phyloP scores from a whole-genome alignment of 1,140 invertebrate species.

The Aradophagus sp. region DNA sequence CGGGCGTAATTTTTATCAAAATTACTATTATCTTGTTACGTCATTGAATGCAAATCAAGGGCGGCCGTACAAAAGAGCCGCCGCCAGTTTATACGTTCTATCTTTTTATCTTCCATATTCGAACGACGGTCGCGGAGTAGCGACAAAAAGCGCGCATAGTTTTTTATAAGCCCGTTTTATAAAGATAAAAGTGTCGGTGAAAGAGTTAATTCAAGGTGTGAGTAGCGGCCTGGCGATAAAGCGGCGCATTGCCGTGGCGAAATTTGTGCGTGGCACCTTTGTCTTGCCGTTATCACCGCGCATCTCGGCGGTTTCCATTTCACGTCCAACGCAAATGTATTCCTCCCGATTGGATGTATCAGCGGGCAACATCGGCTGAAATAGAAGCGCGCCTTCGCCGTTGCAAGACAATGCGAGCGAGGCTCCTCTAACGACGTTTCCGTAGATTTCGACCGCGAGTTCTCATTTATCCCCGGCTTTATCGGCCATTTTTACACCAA shows the following conservation, averaged over 20 bases:
- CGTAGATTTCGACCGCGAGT: not conserved
- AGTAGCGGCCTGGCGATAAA: constrained; percentile 46
- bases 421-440: constrained; percentile 11
- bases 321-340: constrained; percentile 44
- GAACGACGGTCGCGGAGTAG: too few relatives aligned
- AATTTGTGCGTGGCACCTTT: constrained; percentile 53
- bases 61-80: too few relatives aligned
- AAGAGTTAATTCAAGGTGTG: constrained; percentile 52
- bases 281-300: constrained; percentile 39
- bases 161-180: too few relatives aligned
- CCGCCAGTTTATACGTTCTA: too few relatives aligned
- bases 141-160: too few relatives aligned
- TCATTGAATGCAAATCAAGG: too few relatives aligned
- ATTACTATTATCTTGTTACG: too few relatives aligned
- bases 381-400: constrained; percentile 33
- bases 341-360: constrained; percentile 19
- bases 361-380: constrained; percentile 27
- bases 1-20: too few relatives aligned
- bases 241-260: constrained; percentile 19
- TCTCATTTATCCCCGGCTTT: constrained; percentile 21
- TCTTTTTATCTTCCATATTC: too few relatives aligned
- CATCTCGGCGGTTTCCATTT: constrained; percentile 49
- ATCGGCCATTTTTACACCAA: too few relatives aligned
- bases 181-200: constrained; percentile 39
- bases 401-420: constrained; percentile 39